Base-by-base conservation (phyloP, 2,113 vertebrate species). In the Mirza zaza region DNA sequence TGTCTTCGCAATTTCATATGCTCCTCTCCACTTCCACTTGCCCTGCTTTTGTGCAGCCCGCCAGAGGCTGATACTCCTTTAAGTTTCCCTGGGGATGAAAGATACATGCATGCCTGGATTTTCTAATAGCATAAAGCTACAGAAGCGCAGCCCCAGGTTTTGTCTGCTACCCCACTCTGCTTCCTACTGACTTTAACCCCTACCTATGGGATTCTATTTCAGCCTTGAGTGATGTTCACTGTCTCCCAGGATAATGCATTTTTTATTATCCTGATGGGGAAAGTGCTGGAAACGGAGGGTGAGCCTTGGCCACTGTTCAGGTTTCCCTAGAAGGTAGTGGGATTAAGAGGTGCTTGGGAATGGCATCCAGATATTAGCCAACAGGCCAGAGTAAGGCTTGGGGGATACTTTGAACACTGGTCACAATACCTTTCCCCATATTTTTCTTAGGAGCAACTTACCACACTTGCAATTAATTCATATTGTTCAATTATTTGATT, bases 121-220 rank as follows among this genome's bases (percentile, higher is more conserved):
- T 87, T 82, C 81, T 81, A 83, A 39, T 50, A 79, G 36, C 61
- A 71, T 52, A 82, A 93, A 95, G 61, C 92, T 93, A 70, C 21
- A 4, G 45, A 48, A 87, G 81, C 36, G 75, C 67, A 77, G 34
- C 50, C 50, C 81, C 55, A 45, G 83, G n/a, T 75, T 94, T 67
- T 67, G 87, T 84, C 79, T n/a, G 20, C 68, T 68, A 32, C 29
- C 70, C 34, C 17, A 34, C 15, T 84, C 92, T 63, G 17, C 80
- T 82, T 65, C 61, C 71, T 29, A 6, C 25, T 70, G 71, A 70
- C 63, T 83, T 68, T 81, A 57, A 92, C 42, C 75, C 52, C 27
- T 86, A 2, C 27, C 73, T 17, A 0, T 65, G 48, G 39, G 45
- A 36, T 73, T 79, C 55, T 48, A 3, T 71, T 70, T 92, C 89